Conservation (phyloP, 2,888 invertebrate species). For the Erebia aethiops region DNA sequence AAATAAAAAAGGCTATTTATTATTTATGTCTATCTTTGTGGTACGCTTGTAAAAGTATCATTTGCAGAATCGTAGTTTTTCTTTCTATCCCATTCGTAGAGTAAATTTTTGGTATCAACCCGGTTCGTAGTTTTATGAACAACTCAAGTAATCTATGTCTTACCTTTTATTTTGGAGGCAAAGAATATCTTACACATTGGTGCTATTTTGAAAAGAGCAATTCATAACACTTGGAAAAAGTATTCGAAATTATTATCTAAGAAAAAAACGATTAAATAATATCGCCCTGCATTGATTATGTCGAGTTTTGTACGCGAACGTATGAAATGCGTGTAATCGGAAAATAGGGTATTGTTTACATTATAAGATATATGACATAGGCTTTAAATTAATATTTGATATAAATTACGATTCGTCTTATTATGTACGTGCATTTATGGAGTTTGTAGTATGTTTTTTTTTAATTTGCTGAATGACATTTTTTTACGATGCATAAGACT, state of each 20-base stretch:
- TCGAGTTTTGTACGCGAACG: constrained; percentile 63
- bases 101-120: not conserved
- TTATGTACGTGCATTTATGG: constrained; percentile 63
- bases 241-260: constrained; percentile 2
- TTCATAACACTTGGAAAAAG: not conserved
- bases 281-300: constrained; percentile 70
- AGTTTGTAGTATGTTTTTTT: constrained; percentile 44
- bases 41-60: not conserved
- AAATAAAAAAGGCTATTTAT: not conserved
- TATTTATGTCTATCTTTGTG: not conserved
- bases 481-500: constrained; percentile 70
- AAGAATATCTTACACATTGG: constrained; percentile 26
- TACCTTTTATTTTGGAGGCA: not conserved
- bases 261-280: constrained; percentile 3
- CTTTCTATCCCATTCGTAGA: not conserved
- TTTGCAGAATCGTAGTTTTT: not conserved
- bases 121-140: not conserved
- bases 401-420: constrained; percentile 45
- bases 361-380: constrained; percentile 55
- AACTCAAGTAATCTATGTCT: not conserved
- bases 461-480: constrained; percentile 52
- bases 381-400: constrained; percentile 66
- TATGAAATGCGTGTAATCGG: constrained; percentile 74
- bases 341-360: constrained; percentile 72
- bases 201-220: constrained; percentile 40